These are phyloP conservation scores for Theretra japonica DNA, from an alignment of 2,888 invertebrate species.

Conservation along the genomic window DNA sequence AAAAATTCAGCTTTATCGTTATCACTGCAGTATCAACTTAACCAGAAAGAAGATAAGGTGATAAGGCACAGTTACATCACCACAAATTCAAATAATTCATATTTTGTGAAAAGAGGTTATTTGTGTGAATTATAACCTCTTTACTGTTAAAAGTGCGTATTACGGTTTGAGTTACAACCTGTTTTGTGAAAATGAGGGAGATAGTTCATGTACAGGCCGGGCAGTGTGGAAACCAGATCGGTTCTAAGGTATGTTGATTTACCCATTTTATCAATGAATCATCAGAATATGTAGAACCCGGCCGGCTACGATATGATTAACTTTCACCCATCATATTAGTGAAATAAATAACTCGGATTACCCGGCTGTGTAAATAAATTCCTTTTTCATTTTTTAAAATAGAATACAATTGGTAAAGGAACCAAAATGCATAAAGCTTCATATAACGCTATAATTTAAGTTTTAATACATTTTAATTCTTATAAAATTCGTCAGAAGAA, in stretches of 20 bases:
- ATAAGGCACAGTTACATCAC: conserved; percentile 25
- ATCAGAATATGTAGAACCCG: not conserved
- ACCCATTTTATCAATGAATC: not conserved
- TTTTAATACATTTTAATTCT: too few species aligned
- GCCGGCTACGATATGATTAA: not conserved
- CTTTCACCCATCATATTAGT: too few species aligned
- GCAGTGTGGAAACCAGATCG: conserved; percentile 97
- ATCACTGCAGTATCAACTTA: conserved; percentile 24
- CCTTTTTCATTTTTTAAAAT: too few species aligned
- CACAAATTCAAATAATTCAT: not conserved
- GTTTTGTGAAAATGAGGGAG: conserved; percentile 90
- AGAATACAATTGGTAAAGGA: too few species aligned
- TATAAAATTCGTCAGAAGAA: too few species aligned
- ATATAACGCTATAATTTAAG: too few species aligned
- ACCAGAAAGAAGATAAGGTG: conserved; percentile 17
- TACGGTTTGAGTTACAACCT: not conserved
- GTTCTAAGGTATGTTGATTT: conserved; percentile 89
- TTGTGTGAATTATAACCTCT: conserved; percentile 8
- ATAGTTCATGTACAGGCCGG: conserved; percentile 97
- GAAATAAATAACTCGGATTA: too few species aligned
- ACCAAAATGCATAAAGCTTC: too few species aligned
- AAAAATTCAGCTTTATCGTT: not conserved
- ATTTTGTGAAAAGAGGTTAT: not conserved
- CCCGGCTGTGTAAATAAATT: too few species aligned
- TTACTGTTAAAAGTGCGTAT: conserved; percentile 6